Evolutionary conservation across 2,797 vertebrate species (phyloP).

Genomic region (Chelidonichthys spinosus): DNA sequence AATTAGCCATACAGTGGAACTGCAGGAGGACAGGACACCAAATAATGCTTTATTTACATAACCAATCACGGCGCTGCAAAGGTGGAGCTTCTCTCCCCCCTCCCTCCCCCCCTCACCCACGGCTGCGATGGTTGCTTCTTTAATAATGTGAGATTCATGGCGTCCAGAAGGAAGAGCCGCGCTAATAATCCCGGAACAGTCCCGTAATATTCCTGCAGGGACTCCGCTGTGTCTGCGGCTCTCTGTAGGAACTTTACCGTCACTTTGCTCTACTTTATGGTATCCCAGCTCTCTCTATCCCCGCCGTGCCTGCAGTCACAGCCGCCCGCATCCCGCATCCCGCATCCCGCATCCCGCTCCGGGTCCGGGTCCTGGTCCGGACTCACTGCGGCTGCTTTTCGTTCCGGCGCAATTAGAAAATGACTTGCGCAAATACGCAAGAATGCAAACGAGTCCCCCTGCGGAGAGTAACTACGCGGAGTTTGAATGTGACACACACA

Average conservation of each 20-base stretch:
- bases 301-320: background rate
- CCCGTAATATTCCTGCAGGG: constrained; percentile 31
- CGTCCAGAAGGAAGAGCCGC: constrained; percentile 46
- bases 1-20: constrained; percentile 97
- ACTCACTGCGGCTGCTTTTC: background rate
- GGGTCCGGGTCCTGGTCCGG: background rate
- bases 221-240: constrained; percentile 14
- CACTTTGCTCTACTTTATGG: constrained; percentile 47
- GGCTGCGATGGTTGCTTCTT: constrained; percentile 62
- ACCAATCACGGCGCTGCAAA: constrained; percentile 91
- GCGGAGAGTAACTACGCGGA: background rate
- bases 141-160: constrained; percentile 68
- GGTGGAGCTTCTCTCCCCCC: constrained; percentile 84
- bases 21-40: constrained; percentile 80
- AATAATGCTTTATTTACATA: constrained; percentile 92
- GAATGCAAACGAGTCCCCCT: background rate
- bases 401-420: constrained; percentile 1
- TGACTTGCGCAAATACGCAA: constrained; percentile 10
- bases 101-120: constrained; percentile 36
- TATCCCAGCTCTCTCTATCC: background rate
- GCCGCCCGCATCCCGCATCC: background rate
- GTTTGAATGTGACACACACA: background rate
- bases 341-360: background rate
- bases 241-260: constrained; percentile 29
- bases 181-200: constrained; percentile 43